Conservation (phyloP, 2,113 vertebrate species). For the Cynopterus brachyotis region DNA sequence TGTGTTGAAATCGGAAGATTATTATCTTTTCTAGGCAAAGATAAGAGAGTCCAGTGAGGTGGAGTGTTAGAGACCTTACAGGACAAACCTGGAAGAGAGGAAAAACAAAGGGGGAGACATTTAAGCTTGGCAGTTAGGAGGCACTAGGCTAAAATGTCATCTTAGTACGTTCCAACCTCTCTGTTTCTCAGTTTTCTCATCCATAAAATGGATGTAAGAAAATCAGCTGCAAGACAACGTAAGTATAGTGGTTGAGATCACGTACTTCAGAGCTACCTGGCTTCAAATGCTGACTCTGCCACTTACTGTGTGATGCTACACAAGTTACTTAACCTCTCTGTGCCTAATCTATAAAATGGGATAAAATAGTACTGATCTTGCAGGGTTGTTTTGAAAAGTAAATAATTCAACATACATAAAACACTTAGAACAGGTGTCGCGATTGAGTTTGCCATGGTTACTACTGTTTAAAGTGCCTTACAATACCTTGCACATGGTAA, state of each 20-base stretch:
- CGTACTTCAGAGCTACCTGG: not conserved
- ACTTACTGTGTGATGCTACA: not conserved
- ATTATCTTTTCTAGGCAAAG: not conserved
- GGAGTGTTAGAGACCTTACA: not conserved
- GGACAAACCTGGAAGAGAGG: not conserved
- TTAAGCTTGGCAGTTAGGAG: not conserved
- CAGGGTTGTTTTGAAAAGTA: not conserved
- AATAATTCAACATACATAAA: not conserved
- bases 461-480: not conserved
- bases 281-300: not conserved
- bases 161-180: not conserved
- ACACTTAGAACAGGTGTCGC: not conserved
- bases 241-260: not conserved
- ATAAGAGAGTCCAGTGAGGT: not conserved
- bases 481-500: not conserved
- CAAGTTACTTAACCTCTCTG: not conserved
- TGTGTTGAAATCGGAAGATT: not conserved
- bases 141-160: not conserved
- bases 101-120: accelerated
- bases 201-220: not conserved
- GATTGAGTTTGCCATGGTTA: not conserved
- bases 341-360: not conserved
- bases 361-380: not conserved
- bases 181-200: not conserved
- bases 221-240: not conserved